phyloP scores from a whole-genome alignment of 2,888 invertebrate genomes.

The Parnassius apollo region DNA sequence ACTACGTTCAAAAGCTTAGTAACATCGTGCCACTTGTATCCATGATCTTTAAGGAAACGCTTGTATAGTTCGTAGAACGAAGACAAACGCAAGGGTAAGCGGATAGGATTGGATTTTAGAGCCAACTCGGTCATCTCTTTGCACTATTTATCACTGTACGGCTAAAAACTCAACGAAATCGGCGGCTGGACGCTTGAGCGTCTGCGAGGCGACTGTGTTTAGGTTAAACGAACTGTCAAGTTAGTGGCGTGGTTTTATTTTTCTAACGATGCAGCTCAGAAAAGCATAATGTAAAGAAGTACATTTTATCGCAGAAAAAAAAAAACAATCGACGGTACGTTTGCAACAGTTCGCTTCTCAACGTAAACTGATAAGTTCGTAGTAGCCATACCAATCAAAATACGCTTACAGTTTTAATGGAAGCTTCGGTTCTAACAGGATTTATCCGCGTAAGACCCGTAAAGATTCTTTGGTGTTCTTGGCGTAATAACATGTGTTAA shows the following conservation, averaged over 20 bases:
- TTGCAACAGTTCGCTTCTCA: conserved; percentile 43
- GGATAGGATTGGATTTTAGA: conserved; percentile 54
- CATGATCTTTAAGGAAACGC: conserved; percentile 73
- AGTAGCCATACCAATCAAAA: conserved; percentile 63
- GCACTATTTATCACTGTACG: conserved; percentile 43
- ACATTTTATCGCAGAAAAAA: neutral
- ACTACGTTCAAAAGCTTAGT: conserved; percentile 67
- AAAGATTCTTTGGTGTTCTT: conserved; percentile 15
- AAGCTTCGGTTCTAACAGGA: conserved; percentile 75
- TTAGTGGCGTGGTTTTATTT: conserved; percentile 29
- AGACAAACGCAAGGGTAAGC: conserved; percentile 56
- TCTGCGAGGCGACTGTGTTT: conserved; percentile 62
- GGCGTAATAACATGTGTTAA: conserved; percentile 20
- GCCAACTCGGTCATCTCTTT: conserved; percentile 63
- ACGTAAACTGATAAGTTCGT: conserved; percentile 54
- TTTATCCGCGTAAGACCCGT: conserved; percentile 58
- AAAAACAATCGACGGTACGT: conserved; percentile 22
- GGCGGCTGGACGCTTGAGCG: conserved; percentile 65
- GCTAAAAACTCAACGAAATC: conserved; percentile 33
- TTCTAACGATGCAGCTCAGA: conserved; percentile 5
- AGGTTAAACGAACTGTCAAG: conserved; percentile 38
- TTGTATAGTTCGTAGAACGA: conserved; percentile 74
- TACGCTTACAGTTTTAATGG: conserved; percentile 58
- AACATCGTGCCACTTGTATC: conserved; percentile 76
- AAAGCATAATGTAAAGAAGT: conserved; percentile 10